Percentiles rank a stretch among this genome's conserved stretches.
Evolutionary conservation across 2,113 vertebrate species (phyloP).

Genomic region (Ophthalmolycus amberensis): DNA sequence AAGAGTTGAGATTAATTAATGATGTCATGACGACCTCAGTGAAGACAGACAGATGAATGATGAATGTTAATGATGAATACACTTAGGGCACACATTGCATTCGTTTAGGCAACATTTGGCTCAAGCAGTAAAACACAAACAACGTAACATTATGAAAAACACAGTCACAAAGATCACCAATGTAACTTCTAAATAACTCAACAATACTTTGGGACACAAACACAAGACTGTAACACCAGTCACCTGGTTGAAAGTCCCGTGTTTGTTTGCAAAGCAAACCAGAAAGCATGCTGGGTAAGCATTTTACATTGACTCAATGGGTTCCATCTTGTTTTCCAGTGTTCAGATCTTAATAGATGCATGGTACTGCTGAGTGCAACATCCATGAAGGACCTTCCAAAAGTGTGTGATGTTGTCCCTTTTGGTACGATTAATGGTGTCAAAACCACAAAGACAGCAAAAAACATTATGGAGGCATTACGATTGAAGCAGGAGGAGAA

Average conservation of each 20-base stretch:
- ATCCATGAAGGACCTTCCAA: neutral
- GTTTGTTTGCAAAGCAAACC: neutral
- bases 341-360: no score
- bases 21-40: slow-evolving; percentile 7
- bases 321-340: neutral
- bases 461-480: neutral
- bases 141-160: no score
- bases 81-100: neutral
- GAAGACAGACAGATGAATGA: slow-evolving; percentile 19
- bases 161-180: no score
- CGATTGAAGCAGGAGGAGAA: no score
- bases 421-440: neutral
- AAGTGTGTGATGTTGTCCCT: neutral
- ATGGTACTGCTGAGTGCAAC: no score
- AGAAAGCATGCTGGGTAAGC: no score
- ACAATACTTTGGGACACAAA: no score
- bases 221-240: no score
- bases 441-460: neutral
- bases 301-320: neutral
- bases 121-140: neutral
- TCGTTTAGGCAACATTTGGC: neutral
- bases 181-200: no score
- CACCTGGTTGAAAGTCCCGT: no score
- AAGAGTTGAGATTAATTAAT: slow-evolving; percentile 28
- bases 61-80: neutral